Conservation (phyloP, 2,113 vertebrate genomes). For the Synodontis membranacea region DNA sequence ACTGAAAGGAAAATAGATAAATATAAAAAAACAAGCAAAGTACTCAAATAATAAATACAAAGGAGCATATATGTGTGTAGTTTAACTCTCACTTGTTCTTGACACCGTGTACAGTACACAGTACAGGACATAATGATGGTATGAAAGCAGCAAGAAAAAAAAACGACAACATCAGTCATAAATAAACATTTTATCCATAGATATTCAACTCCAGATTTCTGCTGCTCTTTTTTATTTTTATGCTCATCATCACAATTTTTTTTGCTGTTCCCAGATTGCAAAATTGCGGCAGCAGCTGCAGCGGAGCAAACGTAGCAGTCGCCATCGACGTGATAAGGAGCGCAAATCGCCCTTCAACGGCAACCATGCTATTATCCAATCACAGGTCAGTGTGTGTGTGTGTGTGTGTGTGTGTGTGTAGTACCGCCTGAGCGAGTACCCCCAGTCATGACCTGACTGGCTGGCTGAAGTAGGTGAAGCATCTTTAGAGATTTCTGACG, state of each 20-base stretch:
- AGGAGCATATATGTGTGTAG: background rate
- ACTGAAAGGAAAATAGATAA: background rate
- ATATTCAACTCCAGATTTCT: background rate
- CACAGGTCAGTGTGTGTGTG: conserved; percentile 79
- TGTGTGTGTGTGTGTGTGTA: conserved; percentile 21
- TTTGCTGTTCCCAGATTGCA: conserved; percentile 79
- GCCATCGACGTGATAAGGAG: conserved; percentile 96
- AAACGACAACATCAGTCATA: background rate
- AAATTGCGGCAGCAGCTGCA: conserved; percentile 97
- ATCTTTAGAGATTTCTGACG: conserved; percentile 31
- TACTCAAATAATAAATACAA: background rate
- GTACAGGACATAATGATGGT: background rate
- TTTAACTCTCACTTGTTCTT: background rate
- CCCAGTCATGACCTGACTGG: background rate
- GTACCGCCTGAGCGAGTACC: background rate
- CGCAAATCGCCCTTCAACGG: conserved; percentile 97
- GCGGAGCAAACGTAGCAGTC: conserved; percentile 97
- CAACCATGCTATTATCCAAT: conserved; percentile 93
- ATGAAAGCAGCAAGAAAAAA: background rate
- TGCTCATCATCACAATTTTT: background rate
- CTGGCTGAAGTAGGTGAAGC: conserved; percentile 40
- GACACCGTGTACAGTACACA: background rate
- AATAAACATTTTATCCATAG: background rate
- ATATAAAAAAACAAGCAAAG: background rate
- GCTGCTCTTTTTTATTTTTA: background rate